These are phyloP conservation scores for Caranx ignobilis DNA, from an alignment of 2,113 vertebrate species.

Conservation along the genomic window DNA sequence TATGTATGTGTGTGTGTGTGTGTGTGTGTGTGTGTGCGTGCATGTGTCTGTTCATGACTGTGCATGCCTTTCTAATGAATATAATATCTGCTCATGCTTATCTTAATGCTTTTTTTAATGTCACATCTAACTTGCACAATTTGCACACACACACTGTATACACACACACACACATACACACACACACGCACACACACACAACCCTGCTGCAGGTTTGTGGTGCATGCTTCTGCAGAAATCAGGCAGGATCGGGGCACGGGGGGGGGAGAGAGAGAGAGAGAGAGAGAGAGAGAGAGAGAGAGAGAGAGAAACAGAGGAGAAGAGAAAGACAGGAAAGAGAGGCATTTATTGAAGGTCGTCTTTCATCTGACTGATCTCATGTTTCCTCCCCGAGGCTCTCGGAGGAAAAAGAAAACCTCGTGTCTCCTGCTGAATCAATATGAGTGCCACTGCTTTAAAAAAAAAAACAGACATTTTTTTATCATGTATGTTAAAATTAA, in stretches of 20 bases:
- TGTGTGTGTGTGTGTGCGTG: slow-evolving; percentile 27
- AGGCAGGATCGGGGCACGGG: slow-evolving; percentile 5
- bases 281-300: background rate
- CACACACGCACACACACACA: slow-evolving; percentile 53
- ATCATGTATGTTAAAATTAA: background rate
- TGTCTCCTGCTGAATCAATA: slow-evolving; percentile 58
- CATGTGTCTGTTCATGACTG: slow-evolving; percentile 32
- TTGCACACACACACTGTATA: background rate
- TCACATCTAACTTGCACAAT: background rate
- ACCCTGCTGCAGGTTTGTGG: slow-evolving; percentile 79
- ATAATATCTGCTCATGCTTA: background rate
- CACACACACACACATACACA: slow-evolving; percentile 36
- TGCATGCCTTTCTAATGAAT: slow-evolving; percentile 48
- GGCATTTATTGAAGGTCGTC: slow-evolving; percentile 49
- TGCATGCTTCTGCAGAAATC: slow-evolving; percentile 74
- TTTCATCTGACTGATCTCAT: slow-evolving; percentile 71
- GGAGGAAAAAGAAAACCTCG: slow-evolving; percentile 53
- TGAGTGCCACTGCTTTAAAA: slow-evolving; percentile 16
- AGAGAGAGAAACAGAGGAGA: background rate
- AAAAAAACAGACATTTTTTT: background rate
- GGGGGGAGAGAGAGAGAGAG: background rate
- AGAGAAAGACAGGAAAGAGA: slow-evolving; percentile 25
- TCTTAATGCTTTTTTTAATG: slow-evolving; percentile 15
- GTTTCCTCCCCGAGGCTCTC: slow-evolving; percentile 68
- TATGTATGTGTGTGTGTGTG: slow-evolving; percentile 35